phyloP scores from a whole-genome alignment of 1,140 invertebrate species.

The Rhynchophorus ferrugineus region DNA sequence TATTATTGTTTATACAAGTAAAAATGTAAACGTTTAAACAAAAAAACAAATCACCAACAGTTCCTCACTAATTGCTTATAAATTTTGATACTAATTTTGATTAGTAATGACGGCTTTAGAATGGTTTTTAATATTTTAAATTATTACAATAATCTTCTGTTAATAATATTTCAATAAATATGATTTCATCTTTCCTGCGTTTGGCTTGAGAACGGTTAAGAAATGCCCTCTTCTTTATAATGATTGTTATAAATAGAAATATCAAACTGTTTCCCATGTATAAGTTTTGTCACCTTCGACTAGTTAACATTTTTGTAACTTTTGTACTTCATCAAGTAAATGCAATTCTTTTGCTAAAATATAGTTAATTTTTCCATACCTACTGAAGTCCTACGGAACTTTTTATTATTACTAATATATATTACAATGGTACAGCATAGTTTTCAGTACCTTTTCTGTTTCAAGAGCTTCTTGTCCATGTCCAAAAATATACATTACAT shows the following conservation, averaged over 20 bases:
- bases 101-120: too few species aligned
- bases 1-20: too few species aligned
- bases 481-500: constrained; percentile 50
- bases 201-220: constrained; percentile 53
- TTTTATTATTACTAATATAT: not conserved
- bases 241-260: constrained; percentile 83
- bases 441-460: constrained; percentile 75
- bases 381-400: constrained; percentile 36
- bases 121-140: too few species aligned
- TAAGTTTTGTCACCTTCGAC: constrained; percentile 91
- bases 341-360: constrained; percentile 90
- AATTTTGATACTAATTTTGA: too few species aligned
- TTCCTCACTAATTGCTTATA: too few species aligned
- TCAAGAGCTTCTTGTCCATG: constrained; percentile 98
- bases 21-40: too few species aligned
- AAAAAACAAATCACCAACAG: too few species aligned
- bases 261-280: constrained; percentile 96
- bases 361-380: constrained; percentile 97
- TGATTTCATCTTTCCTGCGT: constrained; percentile 36
- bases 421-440: not conserved
- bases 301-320: constrained; percentile 77
- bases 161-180: not conserved
- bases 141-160: too few species aligned
- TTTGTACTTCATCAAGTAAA: constrained; percentile 81
- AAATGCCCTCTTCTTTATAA: constrained; percentile 89